These are phyloP conservation scores for Atopsyche davidsoni DNA, from an alignment of 1,140 invertebrate genomes.

Conservation along the genomic window DNA sequence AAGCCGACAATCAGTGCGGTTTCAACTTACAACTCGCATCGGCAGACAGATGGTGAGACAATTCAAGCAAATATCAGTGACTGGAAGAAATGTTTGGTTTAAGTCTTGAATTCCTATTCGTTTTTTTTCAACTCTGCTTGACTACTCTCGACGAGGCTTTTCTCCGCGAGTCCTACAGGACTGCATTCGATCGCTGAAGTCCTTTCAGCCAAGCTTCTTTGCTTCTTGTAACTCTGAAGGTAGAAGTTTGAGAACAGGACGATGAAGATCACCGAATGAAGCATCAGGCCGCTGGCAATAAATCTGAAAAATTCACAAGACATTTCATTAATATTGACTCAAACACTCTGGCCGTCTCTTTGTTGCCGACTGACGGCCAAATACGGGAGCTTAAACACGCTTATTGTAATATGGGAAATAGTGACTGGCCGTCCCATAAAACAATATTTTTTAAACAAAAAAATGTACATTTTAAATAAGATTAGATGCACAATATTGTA, in stretches of 20 bases:
- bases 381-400: too few relatives aligned
- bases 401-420: too few relatives aligned
- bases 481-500: too few relatives aligned
- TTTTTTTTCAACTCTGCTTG: slow-evolving; percentile 2
- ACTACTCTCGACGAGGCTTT: too few relatives aligned
- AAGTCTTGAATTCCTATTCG: slow-evolving; percentile 19
- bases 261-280: slow-evolving; percentile 89
- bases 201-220: slow-evolving; percentile 30
- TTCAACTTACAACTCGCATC: not conserved
- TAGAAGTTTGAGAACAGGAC: slow-evolving; percentile 89
- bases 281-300: slow-evolving; percentile 67
- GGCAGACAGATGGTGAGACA: not conserved
- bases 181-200: slow-evolving; percentile 25
- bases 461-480: too few relatives aligned
- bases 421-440: too few relatives aligned
- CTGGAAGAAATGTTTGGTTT: slow-evolving; percentile 13
- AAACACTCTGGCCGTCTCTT: too few relatives aligned
- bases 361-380: too few relatives aligned
- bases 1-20: slow-evolving; percentile 2
- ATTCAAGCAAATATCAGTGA: slow-evolving; percentile 9
- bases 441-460: too few relatives aligned
- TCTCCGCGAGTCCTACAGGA: too few relatives aligned
- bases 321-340: slow-evolving; percentile 1
- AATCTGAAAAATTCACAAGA: slow-evolving; percentile 37
- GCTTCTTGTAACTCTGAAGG: slow-evolving; percentile 67